Conservation (phyloP, 2,888 invertebrate species). For the Diadegma fenestrale region DNA sequence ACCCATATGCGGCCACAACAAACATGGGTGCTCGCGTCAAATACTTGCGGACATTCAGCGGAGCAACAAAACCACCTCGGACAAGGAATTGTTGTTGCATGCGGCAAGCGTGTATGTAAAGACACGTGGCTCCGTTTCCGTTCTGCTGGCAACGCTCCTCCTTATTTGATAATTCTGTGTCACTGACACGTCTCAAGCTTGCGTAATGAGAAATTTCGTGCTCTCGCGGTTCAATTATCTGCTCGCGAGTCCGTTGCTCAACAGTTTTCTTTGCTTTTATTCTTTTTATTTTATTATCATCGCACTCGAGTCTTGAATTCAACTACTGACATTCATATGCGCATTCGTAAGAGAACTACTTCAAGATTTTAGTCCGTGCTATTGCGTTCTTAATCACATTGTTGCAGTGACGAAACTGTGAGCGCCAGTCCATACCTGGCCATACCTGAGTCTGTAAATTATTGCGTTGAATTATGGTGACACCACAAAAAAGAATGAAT, state of each 20-base stretch:
- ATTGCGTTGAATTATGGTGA: no score
- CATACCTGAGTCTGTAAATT: no score
- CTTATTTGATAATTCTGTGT: constrained; percentile 20
- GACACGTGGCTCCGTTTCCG: constrained; percentile 1
- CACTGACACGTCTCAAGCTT: constrained; percentile 7
- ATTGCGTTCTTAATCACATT: neutral
- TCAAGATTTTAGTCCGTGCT: neutral
- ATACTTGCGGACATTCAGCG: constrained; percentile 41
- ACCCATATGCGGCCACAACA: constrained; percentile 13
- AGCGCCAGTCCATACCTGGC: no score
- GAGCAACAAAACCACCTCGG: constrained; percentile 23
- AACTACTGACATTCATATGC: neutral
- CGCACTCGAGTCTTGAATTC: neutral
- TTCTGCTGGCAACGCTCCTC: neutral
- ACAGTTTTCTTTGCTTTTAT: neutral
- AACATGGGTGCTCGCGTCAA: constrained; percentile 30
- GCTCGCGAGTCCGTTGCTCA: neutral
- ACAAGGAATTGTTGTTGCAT: constrained; percentile 25
- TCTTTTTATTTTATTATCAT: neutral
- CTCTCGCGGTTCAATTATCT: constrained; percentile 15
- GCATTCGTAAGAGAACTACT: neutral
- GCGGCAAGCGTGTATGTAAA: neutral
- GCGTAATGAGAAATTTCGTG: constrained; percentile 19
- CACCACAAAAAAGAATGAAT: no score
- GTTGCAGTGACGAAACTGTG: neutral